Percentiles rank a stretch among this genome's conserved stretches.
Conservation (phyloP, 1,140 invertebrate species). For the Neodiprion lecontei region DNA sequence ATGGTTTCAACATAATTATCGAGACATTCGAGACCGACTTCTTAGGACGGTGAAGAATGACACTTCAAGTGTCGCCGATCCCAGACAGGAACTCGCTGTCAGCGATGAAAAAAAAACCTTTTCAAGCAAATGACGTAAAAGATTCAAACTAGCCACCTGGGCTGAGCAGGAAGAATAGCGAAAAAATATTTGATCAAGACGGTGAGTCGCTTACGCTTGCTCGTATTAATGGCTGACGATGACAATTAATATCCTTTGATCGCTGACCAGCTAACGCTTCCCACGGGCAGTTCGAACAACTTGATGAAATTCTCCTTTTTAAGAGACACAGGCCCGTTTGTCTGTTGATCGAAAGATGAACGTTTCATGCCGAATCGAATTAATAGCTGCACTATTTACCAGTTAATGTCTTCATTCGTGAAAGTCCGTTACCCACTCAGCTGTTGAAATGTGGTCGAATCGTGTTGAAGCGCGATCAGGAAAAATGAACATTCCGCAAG, state of each 20-base stretch:
- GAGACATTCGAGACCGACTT: neutral
- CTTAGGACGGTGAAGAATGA: neutral
- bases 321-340: too few relatives aligned
- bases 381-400: too few relatives aligned
- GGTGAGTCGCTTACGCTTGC: neutral
- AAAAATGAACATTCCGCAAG: too few relatives aligned
- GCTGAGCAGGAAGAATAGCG: neutral
- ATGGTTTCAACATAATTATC: constrained; percentile 1
- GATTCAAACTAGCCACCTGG: neutral
- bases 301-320: too few relatives aligned
- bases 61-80: neutral
- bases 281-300: too few relatives aligned
- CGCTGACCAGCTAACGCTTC: neutral
- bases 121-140: neutral
- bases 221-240: neutral
- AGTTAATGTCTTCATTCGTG: too few relatives aligned
- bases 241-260: neutral
- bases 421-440: too few relatives aligned
- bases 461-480: too few relatives aligned
- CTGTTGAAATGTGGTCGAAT: too few relatives aligned
- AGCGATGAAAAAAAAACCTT: neutral
- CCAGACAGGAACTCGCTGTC: neutral
- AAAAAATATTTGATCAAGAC: neutral
- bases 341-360: too few relatives aligned
- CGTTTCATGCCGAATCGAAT: too few relatives aligned